Conservation (phyloP, 2,888 invertebrate species). For the Eilema caniola region DNA sequence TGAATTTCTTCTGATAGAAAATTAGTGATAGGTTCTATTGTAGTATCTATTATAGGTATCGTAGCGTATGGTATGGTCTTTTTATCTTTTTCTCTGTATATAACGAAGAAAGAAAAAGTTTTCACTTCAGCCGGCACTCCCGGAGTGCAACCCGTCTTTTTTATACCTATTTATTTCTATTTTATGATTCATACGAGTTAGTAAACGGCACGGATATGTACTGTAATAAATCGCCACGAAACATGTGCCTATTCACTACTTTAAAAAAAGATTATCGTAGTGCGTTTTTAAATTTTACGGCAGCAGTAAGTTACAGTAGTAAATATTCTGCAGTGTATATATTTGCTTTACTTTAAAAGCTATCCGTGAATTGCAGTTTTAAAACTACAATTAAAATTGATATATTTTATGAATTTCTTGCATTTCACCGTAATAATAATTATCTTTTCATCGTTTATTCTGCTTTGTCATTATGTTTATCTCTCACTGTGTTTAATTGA, state of each 20-base stretch:
- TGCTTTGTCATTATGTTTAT: not conserved
- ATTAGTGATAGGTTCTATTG: too few species aligned
- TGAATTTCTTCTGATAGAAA: too few species aligned
- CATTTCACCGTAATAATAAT: not conserved
- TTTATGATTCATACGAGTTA: conserved; percentile 3
- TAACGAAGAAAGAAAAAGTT: too few species aligned
- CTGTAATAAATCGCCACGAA: conserved; percentile 15
- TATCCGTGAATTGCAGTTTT: not conserved
- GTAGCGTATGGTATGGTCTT: too few species aligned
- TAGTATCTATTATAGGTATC: too few species aligned
- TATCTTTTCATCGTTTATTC: not conserved
- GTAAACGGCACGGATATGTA: conserved; percentile 13
- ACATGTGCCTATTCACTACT: conserved; percentile 3
- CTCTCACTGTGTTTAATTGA: not conserved
- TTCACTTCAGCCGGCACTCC: too few species aligned
- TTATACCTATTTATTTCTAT: conserved; percentile 14
- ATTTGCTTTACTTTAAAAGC: not conserved
- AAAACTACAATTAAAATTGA: not conserved
- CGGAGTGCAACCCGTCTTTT: too few species aligned
- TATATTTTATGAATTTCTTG: not conserved
- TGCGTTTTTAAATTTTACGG: conserved; percentile 10
- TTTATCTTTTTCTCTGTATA: too few species aligned
- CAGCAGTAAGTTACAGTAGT: not conserved
- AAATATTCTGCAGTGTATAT: not conserved
- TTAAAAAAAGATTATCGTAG: not conserved